Percentiles rank a stretch among this genome's conserved stretches.
Conservation (phyloP, 2,797 vertebrate species). For the Crocidura indochinensis region DNA sequence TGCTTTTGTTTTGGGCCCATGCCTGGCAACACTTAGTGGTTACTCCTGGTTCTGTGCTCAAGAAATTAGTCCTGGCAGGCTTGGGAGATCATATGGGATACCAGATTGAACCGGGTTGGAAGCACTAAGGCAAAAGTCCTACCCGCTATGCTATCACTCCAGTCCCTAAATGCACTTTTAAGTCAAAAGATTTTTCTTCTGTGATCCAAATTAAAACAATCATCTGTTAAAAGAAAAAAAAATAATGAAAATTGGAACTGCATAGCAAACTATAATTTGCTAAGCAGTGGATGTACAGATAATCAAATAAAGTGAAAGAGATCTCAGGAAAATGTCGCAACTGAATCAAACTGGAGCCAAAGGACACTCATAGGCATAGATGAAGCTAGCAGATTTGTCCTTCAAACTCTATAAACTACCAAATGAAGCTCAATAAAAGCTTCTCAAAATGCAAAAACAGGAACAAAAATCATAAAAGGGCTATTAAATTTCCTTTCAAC, state of each 20-base stretch:
- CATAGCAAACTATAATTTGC: conserved; percentile 71
- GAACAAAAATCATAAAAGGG: conserved; percentile 87
- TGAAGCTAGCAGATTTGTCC: conserved; percentile 82
- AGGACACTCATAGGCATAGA: conserved; percentile 65
- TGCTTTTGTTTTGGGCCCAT: not conserved
- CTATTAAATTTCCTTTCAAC: conserved; percentile 89
- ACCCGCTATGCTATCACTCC: no score
- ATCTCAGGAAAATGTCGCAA: conserved; percentile 77
- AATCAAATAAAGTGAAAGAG: conserved; percentile 81
- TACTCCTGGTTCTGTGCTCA: no score
- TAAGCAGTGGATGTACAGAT: conserved; percentile 76
- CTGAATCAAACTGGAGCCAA: conserved; percentile 84
- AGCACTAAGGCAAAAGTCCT: no score
- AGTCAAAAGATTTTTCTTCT: conserved; percentile 70
- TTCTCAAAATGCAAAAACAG: conserved; percentile 85
- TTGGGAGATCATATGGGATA: no score
- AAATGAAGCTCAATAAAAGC: conserved; percentile 74
- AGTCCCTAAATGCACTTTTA: conserved; percentile 60
- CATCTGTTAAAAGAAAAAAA: conserved; percentile 70
- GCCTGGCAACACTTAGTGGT: no score
- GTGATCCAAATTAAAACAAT: conserved; percentile 75
- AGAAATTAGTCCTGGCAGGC: no score
- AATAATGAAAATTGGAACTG: conserved; percentile 75
- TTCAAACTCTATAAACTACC: conserved; percentile 84
- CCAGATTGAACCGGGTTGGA: no score